Base-by-base conservation (phyloP, 1,140 invertebrate genomes). In the Druon quercuslanigerum region DNA sequence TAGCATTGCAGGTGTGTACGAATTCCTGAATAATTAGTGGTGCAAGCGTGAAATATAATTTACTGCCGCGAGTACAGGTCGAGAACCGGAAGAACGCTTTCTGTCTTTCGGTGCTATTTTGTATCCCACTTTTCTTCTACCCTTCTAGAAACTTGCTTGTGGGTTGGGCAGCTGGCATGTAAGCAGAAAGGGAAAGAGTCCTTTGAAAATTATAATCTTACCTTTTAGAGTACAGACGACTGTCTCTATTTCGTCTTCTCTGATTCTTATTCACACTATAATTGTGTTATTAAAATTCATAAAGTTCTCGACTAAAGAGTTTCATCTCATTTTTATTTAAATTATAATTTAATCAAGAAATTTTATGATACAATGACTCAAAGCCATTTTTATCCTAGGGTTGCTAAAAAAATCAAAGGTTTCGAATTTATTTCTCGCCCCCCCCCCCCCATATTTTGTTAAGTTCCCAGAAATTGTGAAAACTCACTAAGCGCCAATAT, bases 171-270 rank as follows among this genome's bases (percentile, higher is more conserved):
- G 7, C 40, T 9, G 25, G 25, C 5, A 46, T 46, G 8, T 0
- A 33, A 33, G 40, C 11, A 11, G 81, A 78, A 78, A 79, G 72
- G 74, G 71, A 78, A 17, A 76, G 78, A 77, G 76, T 78, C 1
- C 78, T 78, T 74, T 79, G 74, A 56, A 82, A 82, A 79, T 79
- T 82, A 79, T 82, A 79, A 82, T 82, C 81, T 76, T 73, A 50
- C 79, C 78, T 80, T 80, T 80, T 75, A 75, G 40, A 46, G 71
- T 75, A 54, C 74, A 79, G 52, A 76, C 72, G 72, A 74, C n/a
- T 19, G 54, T 51, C 50, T 75, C 66, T 46, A 52, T 46, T 46
- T 72, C 74, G 11, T 46, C 40, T 46, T 46, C 40, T 46, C 40
- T 46, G 40, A 46, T 46, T 46, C 40, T 46, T 46, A 46, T 46